Evolutionary conservation across 2,888 invertebrate genomes (phyloP).

Genomic region (Tricholauxania praeusta): DNA sequence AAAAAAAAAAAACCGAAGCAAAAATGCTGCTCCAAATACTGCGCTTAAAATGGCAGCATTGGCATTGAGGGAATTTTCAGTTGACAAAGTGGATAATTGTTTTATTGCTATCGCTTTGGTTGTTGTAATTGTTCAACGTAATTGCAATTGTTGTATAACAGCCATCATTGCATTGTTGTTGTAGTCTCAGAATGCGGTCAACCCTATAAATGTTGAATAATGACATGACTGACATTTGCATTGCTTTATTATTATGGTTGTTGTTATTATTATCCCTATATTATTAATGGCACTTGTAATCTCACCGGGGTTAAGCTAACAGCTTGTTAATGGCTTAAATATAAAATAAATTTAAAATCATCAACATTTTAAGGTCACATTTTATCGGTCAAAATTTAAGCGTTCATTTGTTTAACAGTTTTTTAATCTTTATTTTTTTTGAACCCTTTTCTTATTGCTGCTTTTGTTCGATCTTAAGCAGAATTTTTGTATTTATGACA

Average conservation of each 20-base stretch:
- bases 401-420: too few species aligned
- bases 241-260: not conserved
- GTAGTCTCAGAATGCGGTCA: constrained; percentile 11
- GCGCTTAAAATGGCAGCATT: constrained; percentile 20
- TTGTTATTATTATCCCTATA: not conserved
- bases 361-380: too few species aligned
- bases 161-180: too few species aligned
- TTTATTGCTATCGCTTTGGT: constrained; percentile 8
- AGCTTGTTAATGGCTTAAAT: constrained; percentile 4
- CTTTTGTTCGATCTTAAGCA: too few species aligned
- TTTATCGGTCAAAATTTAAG: too few species aligned
- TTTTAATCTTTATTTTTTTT: too few species aligned
- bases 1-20: not conserved
- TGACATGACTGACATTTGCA: constrained; percentile 26
- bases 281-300: not conserved
- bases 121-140: not conserved
- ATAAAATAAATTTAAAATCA: not conserved
- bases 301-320: not conserved
- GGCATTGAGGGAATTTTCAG: constrained; percentile 21
- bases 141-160: not conserved
- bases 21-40: constrained; percentile 5
- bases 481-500: too few species aligned
- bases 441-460: not conserved
- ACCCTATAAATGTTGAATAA: constrained; percentile 22
- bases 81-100: constrained; percentile 24